Evolutionary conservation across 1,140 invertebrate species (phyloP).

Genomic region (Elymnias hypermnestra): DNA sequence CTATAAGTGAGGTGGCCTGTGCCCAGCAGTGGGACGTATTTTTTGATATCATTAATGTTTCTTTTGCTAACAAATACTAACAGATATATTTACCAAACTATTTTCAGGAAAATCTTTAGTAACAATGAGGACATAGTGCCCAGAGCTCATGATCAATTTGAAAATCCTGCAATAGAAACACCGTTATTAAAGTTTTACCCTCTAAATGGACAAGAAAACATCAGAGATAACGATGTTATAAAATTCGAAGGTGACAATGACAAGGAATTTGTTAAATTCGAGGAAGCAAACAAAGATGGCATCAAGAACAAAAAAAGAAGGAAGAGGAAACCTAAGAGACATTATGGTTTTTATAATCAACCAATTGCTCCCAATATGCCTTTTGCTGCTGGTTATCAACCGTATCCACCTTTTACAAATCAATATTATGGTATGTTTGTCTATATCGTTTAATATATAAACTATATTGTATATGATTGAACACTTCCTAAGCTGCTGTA

Average conservation of each 20-base stretch:
- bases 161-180: background rate
- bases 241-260: slow-evolving; percentile 3
- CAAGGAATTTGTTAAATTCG: slow-evolving; percentile 1
- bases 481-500: no score
- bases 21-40: no score
- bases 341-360: slow-evolving; percentile 2
- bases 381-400: background rate
- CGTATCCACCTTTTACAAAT: background rate
- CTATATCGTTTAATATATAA: no score
- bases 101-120: slow-evolving; percentile 27
- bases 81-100: background rate
- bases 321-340: slow-evolving; percentile 2
- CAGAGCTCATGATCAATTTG: slow-evolving; percentile 16
- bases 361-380: background rate
- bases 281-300: slow-evolving; percentile 4
- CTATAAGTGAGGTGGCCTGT: no score
- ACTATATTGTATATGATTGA: no score
- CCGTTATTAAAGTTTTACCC: background rate
- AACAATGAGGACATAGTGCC: slow-evolving; percentile 7
- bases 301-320: slow-evolving; percentile 8
- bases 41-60: no score
- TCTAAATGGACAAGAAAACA: background rate
- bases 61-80: no score
- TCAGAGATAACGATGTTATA: background rate
- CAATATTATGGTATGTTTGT: slow-evolving; percentile 4